phyloP scores from a whole-genome alignment of 2,113 vertebrate species.

The Electrona antarctica region DNA sequence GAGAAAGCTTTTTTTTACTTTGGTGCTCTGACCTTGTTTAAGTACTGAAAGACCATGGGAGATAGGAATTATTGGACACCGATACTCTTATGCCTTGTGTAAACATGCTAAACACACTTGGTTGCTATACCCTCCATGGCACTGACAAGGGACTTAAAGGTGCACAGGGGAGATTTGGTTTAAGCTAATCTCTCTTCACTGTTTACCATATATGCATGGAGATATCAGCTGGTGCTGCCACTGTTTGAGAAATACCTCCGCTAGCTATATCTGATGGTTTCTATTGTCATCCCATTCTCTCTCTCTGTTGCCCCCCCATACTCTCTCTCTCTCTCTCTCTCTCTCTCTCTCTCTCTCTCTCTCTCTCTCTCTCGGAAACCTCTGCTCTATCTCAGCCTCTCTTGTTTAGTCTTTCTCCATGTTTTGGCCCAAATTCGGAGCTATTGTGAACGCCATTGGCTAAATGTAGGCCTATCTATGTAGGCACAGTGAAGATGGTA shows the following conservation, averaged over 20 bases:
- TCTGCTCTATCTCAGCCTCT: neutral
- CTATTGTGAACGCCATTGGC: conserved; percentile 15
- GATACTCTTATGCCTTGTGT: conserved; percentile 77
- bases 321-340: conserved; percentile 37
- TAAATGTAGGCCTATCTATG: conserved; percentile 27
- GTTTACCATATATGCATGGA: conserved; percentile 79
- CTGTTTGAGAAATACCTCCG: conserved; percentile 78
- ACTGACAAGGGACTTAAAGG: conserved; percentile 77
- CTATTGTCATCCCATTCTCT: conserved; percentile 57
- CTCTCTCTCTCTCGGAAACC: neutral
- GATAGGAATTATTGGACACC: conserved; percentile 77
- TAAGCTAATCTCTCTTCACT: conserved; percentile 73
- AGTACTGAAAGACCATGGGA: conserved; percentile 75
- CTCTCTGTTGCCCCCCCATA: conserved; percentile 41
- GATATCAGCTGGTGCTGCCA: conserved; percentile 69
- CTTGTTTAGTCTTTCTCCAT: conserved; percentile 6
- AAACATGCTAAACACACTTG: conserved; percentile 76
- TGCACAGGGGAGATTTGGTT: conserved; percentile 74
- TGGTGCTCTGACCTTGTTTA: conserved; percentile 76
- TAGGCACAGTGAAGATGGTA: conserved; percentile 27
- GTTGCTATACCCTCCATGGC: conserved; percentile 61
- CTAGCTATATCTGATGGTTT: conserved; percentile 70
- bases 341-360: neutral
- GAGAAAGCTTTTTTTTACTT: conserved; percentile 62
- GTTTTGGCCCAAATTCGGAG: conserved; percentile 14